Conservation (phyloP, 2,113 vertebrate genomes). For the Daphoenositta chrysoptera region DNA sequence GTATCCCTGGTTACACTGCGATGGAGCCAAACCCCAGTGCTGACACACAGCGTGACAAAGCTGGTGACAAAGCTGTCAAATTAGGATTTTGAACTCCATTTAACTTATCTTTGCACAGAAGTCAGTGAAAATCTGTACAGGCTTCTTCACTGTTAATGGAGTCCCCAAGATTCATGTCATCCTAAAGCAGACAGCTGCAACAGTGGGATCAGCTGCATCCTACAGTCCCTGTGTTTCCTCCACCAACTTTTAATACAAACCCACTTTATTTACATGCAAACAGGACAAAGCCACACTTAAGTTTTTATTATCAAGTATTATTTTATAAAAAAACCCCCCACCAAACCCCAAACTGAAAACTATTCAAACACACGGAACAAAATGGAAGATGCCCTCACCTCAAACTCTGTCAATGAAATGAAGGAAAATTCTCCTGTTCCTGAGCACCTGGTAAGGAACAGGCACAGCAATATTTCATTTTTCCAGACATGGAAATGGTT, state of each 20-base stretch:
- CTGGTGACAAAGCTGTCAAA: not conserved
- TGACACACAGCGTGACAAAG: not conserved
- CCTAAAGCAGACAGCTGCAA: not conserved
- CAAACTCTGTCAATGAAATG: not conserved
- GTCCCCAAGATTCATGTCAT: not conserved
- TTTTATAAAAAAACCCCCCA: accelerated
- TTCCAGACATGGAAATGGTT: not conserved
- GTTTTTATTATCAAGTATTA: not conserved
- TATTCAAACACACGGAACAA: not conserved
- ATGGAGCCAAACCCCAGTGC: not conserved
- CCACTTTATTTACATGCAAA: not conserved
- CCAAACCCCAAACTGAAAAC: not conserved
- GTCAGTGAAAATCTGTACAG: not conserved
- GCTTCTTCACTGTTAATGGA: not conserved
- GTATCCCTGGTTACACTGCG: not conserved
- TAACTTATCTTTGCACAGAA: not conserved
- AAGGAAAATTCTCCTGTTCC: not conserved
- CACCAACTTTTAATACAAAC: not conserved
- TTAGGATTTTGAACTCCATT: not conserved
- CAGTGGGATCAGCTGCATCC: not conserved
- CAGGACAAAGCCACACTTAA: not conserved
- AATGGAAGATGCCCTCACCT: not conserved
- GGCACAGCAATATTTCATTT: not conserved
- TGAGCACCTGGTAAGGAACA: not conserved
- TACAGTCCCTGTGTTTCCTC: accelerated